These are phyloP conservation scores for Tinamus guttatus DNA, from an alignment of 2,113 vertebrate species.

Conservation along the genomic window DNA sequence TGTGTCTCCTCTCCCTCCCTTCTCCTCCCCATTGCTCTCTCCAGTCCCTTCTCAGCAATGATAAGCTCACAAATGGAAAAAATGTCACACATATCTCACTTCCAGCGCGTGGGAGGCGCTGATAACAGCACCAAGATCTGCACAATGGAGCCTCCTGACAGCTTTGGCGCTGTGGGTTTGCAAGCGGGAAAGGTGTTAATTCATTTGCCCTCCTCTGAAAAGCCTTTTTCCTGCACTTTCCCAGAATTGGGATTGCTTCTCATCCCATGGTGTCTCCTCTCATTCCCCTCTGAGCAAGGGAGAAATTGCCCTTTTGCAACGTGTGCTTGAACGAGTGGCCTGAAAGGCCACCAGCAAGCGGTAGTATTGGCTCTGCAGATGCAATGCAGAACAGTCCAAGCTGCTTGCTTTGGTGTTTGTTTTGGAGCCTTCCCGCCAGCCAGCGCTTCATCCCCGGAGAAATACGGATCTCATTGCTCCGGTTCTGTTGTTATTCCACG, in stretches of 20 bases:
- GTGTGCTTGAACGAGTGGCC: neutral
- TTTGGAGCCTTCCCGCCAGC: neutral
- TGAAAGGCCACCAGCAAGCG: neutral
- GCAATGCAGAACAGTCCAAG: neutral
- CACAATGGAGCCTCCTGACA: slow-evolving; percentile 66
- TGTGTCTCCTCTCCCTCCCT: neutral
- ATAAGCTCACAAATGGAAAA: slow-evolving; percentile 40
- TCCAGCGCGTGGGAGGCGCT: slow-evolving; percentile 57
- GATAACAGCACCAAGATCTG: slow-evolving; percentile 10
- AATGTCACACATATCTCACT: slow-evolving; percentile 67
- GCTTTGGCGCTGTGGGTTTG: neutral
- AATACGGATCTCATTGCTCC: neutral
- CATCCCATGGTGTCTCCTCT: neutral
- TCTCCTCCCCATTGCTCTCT: neutral
- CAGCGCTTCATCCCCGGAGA: neutral
- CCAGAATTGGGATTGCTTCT: neutral
- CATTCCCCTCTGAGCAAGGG: neutral
- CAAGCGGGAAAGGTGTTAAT: neutral
- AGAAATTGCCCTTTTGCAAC: neutral
- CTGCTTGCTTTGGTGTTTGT: neutral
- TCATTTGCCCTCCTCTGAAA: neutral
- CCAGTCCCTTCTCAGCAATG: neutral
- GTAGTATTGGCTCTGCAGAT: neutral
- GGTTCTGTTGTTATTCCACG: neutral
- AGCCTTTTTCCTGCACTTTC: neutral